phyloP scores from a whole-genome alignment of 2,888 invertebrate genomes.

The Apotomis turbidana region DNA sequence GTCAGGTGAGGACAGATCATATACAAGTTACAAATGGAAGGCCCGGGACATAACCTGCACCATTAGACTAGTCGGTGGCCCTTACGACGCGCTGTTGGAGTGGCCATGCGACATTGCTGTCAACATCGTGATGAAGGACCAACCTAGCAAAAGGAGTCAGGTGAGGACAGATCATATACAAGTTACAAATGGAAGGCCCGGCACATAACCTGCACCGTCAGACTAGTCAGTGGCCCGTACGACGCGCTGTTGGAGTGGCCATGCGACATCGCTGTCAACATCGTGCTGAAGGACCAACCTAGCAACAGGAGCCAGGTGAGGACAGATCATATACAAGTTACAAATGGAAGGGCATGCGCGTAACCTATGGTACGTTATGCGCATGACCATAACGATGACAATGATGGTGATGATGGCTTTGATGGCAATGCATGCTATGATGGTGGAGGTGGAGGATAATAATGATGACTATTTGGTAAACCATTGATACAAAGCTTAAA shows the following conservation, averaged over 20 bases:
- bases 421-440: too few relatives aligned
- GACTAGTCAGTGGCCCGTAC: slow-evolving; percentile 87
- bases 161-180: slow-evolving; percentile 48
- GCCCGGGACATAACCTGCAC: slow-evolving; percentile 89
- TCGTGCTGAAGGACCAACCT: slow-evolving; percentile 86
- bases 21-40: slow-evolving; percentile 83
- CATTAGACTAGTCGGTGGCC: slow-evolving; percentile 87
- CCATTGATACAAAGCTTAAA: too few relatives aligned
- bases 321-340: too few relatives aligned
- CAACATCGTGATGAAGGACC: slow-evolving; percentile 86
- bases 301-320: slow-evolving; percentile 73
- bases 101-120: slow-evolving; percentile 90
- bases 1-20: slow-evolving; percentile 60
- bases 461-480: too few relatives aligned
- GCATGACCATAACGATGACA: too few relatives aligned
- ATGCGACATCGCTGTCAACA: slow-evolving; percentile 86
- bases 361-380: slow-evolving; percentile 70
- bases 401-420: too few relatives aligned
- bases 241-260: slow-evolving; percentile 90
- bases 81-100: slow-evolving; percentile 87
- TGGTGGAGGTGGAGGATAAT: too few relatives aligned
- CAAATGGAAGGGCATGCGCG: slow-evolving; percentile 89
- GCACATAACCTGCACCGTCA: slow-evolving; percentile 87
- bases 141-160: slow-evolving; percentile 77
- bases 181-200: slow-evolving; percentile 87